Evolutionary conservation across 1,140 invertebrate genomes (phyloP), one percentile per base, ranked within the genome.

Genomic region (Tetragnatha versicolor): DNA sequence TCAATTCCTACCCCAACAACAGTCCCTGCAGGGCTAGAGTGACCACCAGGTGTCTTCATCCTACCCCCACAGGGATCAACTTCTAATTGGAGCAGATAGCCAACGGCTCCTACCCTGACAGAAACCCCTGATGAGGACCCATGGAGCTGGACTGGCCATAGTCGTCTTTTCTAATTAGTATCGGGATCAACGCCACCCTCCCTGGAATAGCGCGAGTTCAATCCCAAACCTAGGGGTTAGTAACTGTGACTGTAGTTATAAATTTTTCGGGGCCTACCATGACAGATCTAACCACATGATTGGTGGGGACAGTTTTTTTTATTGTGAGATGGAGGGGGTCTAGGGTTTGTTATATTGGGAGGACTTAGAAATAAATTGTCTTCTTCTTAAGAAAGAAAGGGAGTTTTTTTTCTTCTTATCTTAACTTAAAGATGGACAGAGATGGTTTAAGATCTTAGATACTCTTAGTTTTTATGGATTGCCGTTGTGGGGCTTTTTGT

Each of bases 311-410:
- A 65, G 42, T 77, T 77, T 77, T 73, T 72, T 61, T 66, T 61
- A 33, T 49, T 61, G 37, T 61, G 22, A 2, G 3, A 22, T 45
- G 51, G 6, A 4, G 51, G 51, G 58, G 31, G 4, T 42, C 35
- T 4, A 35, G 69, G 35, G 25, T 77, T 77, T 77, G 73, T 77
- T 77, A 77, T 77, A 66, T 35, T 65, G 31, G 60, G 10, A 17
- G 60, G 60, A 35, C 73, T 77, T 77, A 77, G 73, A 77, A 77
- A 77, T 77, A 77, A 77, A 77, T 77, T 77, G 73, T 65, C n/a
- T 42, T 22, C 72, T 25, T 75, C 72, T 75, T 75, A 75, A 75
- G n/a, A n/a, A 75, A 63, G 33, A 29, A 53, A 55, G 49, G 55
- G 51, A 22, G 47, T 68, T 68, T 68, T 29, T 31, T 35, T 68